These are phyloP conservation scores for Heliconius hermathena DNA, from an alignment of 1,140 invertebrate genomes.

Conservation along the genomic window DNA sequence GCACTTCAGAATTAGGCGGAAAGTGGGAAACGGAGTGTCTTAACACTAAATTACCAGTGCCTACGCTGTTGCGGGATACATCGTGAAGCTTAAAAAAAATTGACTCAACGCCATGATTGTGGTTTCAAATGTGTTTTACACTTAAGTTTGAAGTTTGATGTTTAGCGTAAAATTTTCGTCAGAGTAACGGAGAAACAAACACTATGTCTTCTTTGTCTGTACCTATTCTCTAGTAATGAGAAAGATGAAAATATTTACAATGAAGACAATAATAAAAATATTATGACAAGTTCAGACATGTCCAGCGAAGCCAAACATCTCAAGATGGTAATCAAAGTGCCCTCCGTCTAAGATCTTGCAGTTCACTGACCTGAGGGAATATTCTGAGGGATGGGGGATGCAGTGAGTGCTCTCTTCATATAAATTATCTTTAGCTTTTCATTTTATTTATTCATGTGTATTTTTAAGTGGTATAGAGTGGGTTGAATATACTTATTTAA, in stretches of 20 bases:
- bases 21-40: too few species aligned
- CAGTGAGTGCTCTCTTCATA: neutral
- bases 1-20: too few species aligned
- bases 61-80: too few species aligned
- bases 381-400: neutral
- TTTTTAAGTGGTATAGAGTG: neutral
- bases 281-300: neutral
- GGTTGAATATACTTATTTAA: neutral
- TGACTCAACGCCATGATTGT: too few species aligned
- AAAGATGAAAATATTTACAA: neutral
- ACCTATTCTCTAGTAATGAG: too few species aligned
- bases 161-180: too few species aligned
- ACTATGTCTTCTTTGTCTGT: too few species aligned
- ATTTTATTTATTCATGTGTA: slow-evolving; percentile 1
- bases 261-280: neutral
- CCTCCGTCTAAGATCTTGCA: slow-evolving; percentile 6
- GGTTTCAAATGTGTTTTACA: too few species aligned
- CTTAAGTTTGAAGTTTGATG: too few species aligned
- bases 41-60: too few species aligned
- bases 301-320: slow-evolving; percentile 5
- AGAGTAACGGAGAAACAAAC: too few species aligned
- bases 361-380: neutral
- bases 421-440: neutral
- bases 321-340: neutral
- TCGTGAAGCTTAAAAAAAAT: too few species aligned